Base-by-base conservation (phyloP, 2,888 invertebrate genomes). In the Hyposoter dolosus region DNA sequence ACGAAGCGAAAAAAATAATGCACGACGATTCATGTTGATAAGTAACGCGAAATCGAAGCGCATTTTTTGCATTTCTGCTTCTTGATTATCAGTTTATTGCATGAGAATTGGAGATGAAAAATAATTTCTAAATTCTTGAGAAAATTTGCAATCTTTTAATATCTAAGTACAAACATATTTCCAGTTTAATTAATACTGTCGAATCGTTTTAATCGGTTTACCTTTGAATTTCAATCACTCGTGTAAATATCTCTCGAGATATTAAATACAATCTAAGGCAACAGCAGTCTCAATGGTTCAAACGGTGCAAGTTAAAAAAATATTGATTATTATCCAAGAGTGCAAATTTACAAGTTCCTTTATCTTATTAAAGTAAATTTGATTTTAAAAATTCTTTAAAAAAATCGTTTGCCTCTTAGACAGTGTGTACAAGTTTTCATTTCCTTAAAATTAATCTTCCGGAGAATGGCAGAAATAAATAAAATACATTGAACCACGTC, bases 241-340 rank as follows among this genome's bases (percentile, higher is more conserved):
- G 15, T 28, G 28, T 56, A 56, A 60, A 60, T 60, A 60, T 60
- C 28, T 5, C 60, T 69, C 69, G 28, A 69, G 50, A 50, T 74
- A 50, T 86, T 69, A 19, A 83, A 88, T 88, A 85, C 89, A 88
- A 88, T 89, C 87, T 88, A 91, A 90, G 90, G 90, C 90, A 90
- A 80, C 77, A 66, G 60, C 91, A 91, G 90, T 91, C 90, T 91
- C 89, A 89, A 86, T 78, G 60, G 75, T 87, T 87, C 84, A 88
- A 88, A 88, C 87, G 87, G 81, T 90, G 87, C 87, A 85, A 90
- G 60, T 23, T 91, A 91, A 85, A 91, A 91, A 91, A 91, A 91
- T 91, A 91, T 90, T 81, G 77, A 79, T 90, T 85, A 77, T 75
- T n/a, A 75, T 83, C 88, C 40, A 85, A 83, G 77, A 72, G 75